Base-by-base conservation (phyloP, 1,140 invertebrate genomes). In the Drosophila lini region DNA sequence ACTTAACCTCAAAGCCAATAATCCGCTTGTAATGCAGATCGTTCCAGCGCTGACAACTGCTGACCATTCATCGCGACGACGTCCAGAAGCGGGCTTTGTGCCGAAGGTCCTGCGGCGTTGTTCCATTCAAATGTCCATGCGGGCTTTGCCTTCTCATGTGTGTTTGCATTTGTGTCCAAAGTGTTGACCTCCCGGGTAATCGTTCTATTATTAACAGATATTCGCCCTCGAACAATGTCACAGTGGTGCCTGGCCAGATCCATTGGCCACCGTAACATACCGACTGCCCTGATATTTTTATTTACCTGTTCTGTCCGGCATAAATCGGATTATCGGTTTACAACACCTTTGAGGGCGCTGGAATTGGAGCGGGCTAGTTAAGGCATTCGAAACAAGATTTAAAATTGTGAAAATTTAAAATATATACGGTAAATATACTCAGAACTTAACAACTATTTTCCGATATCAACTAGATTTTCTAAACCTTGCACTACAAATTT, bases 1-100 rank as follows among this genome's bases (percentile, higher is more conserved):
- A 89, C 84, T 89, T 89, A 89, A 89, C 84, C 84, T 84, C 78
- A 89, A 89, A 89, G 88, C 80, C 84, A 76, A 84, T 89, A 89
- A 89, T 89, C 84, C 84, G 84, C 84, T 89, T 89, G 84, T 89
- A 88, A 78, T 76, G 74, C 84, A 75, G 78, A 73, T 75, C 78
- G 83, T 89, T 81, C 67, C 83, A 61, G 55, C 52, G 40, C 28
- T 42, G 67, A 47, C 68, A 52, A 71, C 57, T 53, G 61, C 57
- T 69, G 63, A 53, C 40, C 53, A 67, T 50, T 64, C 76, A 36
- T 56, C 45, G 36, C 28, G 45, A 47, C 47, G 50, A 48, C n/a
- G 22, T 22, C 32, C 16, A 22, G 41, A 50, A 52, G 56, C 36
- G 11, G 59, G 40, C 50, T 47, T 83, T 86, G 75, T 86, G 40